These are phyloP conservation scores for Myotis pilosus DNA, from an alignment of 2,797 vertebrate species.

Conservation along the genomic window DNA sequence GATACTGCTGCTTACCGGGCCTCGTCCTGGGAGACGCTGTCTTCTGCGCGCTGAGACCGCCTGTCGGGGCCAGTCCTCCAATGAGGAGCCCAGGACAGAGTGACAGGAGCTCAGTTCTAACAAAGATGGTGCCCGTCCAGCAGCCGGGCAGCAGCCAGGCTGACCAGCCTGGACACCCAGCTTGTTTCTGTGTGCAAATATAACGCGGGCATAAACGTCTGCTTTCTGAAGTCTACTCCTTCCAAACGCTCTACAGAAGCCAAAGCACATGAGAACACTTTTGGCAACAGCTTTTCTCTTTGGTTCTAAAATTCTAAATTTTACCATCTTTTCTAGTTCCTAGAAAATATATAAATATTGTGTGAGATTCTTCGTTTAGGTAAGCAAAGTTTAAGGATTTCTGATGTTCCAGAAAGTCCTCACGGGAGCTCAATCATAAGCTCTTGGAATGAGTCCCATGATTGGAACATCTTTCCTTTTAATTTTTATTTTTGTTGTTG, in stretches of 20 bases:
- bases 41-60: not conserved
- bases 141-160: not conserved
- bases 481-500: too few species aligned
- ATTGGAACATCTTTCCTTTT: not conserved
- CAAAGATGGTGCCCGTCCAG: constrained; percentile 24
- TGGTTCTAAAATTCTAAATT: constrained; percentile 41
- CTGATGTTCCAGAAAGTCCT: not conserved
- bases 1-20: not conserved
- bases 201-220: not conserved
- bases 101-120: not conserved
- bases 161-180: not conserved
- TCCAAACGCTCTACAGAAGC: not conserved
- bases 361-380: not conserved
- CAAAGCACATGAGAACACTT: not conserved
- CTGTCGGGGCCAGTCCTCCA: not conserved
- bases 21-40: not conserved
- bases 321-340: not conserved
- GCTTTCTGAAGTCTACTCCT: not conserved
- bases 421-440: not conserved
- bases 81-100: not conserved
- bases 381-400: not conserved
- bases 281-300: constrained; percentile 9
- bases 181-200: not conserved
- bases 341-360: not conserved
- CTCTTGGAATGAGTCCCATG: not conserved